Evolutionary conservation across 2,113 vertebrate genomes (phyloP).

Genomic region (Desmodus rotundus): DNA sequence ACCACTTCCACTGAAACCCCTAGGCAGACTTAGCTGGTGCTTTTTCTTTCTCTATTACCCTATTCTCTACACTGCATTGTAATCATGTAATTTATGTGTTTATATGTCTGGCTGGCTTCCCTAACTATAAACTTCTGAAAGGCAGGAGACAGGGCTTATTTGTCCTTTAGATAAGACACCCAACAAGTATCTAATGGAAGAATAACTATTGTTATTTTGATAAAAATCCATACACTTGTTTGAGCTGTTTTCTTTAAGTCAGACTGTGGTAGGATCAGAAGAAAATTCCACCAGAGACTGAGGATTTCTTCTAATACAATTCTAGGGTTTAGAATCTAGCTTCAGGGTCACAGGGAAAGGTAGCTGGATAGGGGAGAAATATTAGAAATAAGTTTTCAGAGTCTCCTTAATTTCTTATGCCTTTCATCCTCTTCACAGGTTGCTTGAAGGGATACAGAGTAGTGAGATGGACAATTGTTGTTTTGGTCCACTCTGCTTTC

Average conservation of each 20-base stretch:
- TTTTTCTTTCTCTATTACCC: neutral
- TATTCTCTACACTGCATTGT: neutral
- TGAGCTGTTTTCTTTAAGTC: neutral
- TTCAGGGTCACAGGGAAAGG: neutral
- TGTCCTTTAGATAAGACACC: neutral
- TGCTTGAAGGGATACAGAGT: neutral
- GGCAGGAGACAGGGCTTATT: neutral
- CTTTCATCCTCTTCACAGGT: neutral
- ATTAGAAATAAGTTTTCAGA: neutral
- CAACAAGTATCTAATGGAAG: neutral
- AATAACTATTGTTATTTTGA: constrained; percentile 16
- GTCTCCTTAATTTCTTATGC: neutral
- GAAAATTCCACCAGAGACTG: neutral
- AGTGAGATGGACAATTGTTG: neutral
- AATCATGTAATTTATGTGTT: neutral
- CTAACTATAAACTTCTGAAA: constrained; percentile 10
- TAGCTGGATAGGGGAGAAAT: neutral
- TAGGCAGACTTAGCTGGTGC: neutral
- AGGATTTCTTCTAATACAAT: neutral
- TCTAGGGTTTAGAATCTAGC: neutral
- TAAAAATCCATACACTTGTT: constrained; percentile 26
- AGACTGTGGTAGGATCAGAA: neutral
- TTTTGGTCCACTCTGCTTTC: neutral
- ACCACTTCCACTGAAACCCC: neutral
- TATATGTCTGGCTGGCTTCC: neutral